Conservation (phyloP, 2,888 invertebrate species). For the Diarsia rubi region DNA sequence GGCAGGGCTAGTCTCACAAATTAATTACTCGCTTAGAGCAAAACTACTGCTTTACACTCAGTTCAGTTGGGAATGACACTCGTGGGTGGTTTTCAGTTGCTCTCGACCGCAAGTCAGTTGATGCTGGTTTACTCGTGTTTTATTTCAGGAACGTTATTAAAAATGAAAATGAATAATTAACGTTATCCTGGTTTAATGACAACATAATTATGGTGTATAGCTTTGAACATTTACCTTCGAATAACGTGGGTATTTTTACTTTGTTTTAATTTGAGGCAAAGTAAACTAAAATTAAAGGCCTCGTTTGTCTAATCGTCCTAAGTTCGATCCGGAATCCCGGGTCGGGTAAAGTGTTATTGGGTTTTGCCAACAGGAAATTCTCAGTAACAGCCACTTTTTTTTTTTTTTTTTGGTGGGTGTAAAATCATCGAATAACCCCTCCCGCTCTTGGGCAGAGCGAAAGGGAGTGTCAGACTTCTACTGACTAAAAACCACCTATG, state of each 20-base stretch:
- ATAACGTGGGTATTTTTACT: neutral
- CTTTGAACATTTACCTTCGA: neutral
- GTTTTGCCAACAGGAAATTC: too few species aligned
- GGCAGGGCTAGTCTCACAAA: constrained; percentile 76
- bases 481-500: too few species aligned
- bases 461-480: too few species aligned
- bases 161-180: constrained; percentile 34
- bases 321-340: too few species aligned
- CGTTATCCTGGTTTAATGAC: neutral
- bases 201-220: neutral
- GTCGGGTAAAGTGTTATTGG: too few species aligned
- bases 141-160: constrained; percentile 40
- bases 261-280: neutral
- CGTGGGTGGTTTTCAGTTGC: constrained; percentile 55
- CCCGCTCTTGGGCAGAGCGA: too few species aligned
- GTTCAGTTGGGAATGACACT: constrained; percentile 74
- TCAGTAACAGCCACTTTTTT: too few species aligned
- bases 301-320: too few species aligned
- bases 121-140: constrained; percentile 56
- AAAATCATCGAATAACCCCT: too few species aligned
- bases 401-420: too few species aligned
- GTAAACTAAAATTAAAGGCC: too few species aligned
- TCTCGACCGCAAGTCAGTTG: constrained; percentile 63
- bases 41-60: constrained; percentile 74
- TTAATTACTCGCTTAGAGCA: constrained; percentile 81